phyloP scores from a whole-genome alignment of 2,888 invertebrate species.

The Pyrrhia umbra region DNA sequence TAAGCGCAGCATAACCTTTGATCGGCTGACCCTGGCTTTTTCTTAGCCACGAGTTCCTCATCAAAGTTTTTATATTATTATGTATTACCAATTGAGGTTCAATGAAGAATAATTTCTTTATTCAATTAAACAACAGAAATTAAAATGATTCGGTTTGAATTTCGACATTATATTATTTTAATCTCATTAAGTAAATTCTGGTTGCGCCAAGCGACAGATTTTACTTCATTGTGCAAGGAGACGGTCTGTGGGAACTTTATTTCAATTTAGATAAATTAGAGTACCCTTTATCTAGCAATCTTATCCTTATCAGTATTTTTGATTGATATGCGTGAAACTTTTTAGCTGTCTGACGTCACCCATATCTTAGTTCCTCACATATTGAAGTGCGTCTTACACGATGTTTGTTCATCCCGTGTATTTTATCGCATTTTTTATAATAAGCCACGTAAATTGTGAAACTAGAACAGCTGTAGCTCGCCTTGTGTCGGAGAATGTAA shows the following conservation, averaged over 20 bases:
- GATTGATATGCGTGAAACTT: conserved; percentile 20
- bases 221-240: not conserved
- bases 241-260: conserved; percentile 1
- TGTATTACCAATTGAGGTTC: too few species aligned
- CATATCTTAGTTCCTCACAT: conserved; percentile 16
- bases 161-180: too few species aligned
- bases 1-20: too few species aligned
- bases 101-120: too few species aligned
- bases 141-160: too few species aligned
- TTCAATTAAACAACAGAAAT: too few species aligned
- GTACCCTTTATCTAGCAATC: conserved; percentile 24
- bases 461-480: conserved; percentile 74
- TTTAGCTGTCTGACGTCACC: not conserved
- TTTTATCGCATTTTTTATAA: conserved; percentile 24
- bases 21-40: too few species aligned
- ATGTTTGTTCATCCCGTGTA: conserved; percentile 41
- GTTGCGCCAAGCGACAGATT: too few species aligned
- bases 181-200: too few species aligned
- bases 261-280: not conserved
- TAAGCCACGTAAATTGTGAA: conserved; percentile 28
- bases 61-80: too few species aligned
- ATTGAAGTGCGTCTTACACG: conserved; percentile 17
- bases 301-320: conserved; percentile 44
- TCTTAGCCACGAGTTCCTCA: too few species aligned
- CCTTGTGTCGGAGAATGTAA: conserved; percentile 66